phyloP scores from a whole-genome alignment of 2,113 vertebrate genomes.

The Ceyx margarethae region DNA sequence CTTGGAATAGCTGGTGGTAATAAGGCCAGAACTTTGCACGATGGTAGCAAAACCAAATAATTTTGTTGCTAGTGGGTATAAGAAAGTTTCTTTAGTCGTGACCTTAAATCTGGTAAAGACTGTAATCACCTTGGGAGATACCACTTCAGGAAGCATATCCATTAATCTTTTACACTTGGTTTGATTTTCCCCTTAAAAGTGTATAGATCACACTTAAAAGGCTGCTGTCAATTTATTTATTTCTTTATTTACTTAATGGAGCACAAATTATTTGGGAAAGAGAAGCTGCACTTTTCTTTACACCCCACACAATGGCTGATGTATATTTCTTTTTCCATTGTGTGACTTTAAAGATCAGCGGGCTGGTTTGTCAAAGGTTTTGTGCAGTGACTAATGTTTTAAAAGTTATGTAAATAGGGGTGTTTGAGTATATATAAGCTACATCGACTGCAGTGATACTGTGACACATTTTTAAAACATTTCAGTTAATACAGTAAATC shows the following conservation, averaged over 20 bases:
- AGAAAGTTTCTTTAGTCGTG: conserved; percentile 54
- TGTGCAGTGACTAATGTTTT: background rate
- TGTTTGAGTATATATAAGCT: conserved; percentile 7
- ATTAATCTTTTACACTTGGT: conserved; percentile 40
- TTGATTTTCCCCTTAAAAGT: conserved; percentile 9
- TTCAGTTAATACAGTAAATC: conserved; percentile 20
- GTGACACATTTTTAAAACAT: background rate
- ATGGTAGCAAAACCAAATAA: background rate
- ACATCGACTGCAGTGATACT: background rate
- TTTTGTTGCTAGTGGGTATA: background rate
- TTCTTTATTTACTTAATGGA: background rate
- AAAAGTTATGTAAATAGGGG: conserved; percentile 33
- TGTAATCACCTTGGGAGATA: conserved; percentile 55
- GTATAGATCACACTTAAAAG: conserved; percentile 10
- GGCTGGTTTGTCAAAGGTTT: background rate
- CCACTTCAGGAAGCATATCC: conserved; percentile 37
- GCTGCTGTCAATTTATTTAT: background rate
- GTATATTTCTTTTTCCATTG: background rate
- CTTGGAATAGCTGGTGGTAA: background rate
- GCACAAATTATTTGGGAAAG: background rate
- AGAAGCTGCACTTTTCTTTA: background rate
- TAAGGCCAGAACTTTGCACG: background rate
- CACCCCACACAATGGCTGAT: background rate
- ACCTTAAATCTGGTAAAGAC: conserved; percentile 40
- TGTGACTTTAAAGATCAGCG: background rate